Evolutionary conservation across 2,797 vertebrate species (phyloP), one percentile per base, ranked within the genome.

Genomic region (Tiaroga cobitis): DNA sequence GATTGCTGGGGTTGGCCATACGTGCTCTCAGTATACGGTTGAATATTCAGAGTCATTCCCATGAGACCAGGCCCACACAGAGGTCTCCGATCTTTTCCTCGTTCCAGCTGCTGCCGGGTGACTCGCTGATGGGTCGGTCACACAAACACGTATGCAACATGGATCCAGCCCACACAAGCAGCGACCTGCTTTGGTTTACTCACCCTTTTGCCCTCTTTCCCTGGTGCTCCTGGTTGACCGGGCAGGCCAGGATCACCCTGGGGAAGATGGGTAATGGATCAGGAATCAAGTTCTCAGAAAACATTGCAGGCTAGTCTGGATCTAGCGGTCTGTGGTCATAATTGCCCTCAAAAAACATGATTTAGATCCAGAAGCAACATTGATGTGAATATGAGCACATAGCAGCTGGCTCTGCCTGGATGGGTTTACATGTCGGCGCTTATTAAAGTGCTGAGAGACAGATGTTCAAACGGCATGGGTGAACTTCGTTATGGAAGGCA

Each of bases 201-300:
- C 95, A 99, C 98, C 96, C 97, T 97, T 92, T 97, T 97, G 92
- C 98, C 98, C 92, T 99, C 97, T 95, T 97, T 97, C 89, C 98
- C 97, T 89, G 95, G 93, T 87, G 93, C 89, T 86, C 96, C 96
- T 82, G 94, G 93, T 41, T 94, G 96, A 91, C 97, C 97, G 88
- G 95, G 93, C 72, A 93, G 83, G 56, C 96, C 97, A 75, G 93
- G 75, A 67, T 93, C 89, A 90, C 95, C 96, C 97, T 99, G 84
- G n/a, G 91, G 59, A 93, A 86, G 56, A 63, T 89, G 83, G 68
- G 90, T 87, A 77, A 61, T 90, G 19, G 67, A 29, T 73, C 70
- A 72, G 59, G 19, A 32, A 59, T 85, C 18, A 37, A 51, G 29
- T 26, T 77, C 49, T 82, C n/a, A 56, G 37, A 49, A 81, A 63